These are phyloP conservation scores for Phymatocera aterrima DNA, from an alignment of 2,888 invertebrate species.

Conservation along the genomic window DNA sequence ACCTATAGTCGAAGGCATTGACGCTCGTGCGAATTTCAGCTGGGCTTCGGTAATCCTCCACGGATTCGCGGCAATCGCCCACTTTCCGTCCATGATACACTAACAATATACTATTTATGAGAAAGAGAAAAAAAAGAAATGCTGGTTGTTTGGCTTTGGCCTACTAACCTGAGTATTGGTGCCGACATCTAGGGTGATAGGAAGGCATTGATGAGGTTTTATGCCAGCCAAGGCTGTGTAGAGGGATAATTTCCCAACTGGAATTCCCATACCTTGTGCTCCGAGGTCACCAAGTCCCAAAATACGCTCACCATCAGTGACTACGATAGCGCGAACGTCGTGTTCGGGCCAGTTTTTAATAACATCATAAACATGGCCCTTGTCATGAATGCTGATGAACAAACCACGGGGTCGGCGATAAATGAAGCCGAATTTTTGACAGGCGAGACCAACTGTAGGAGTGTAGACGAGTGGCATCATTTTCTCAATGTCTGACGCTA, in stretches of 20 bases:
- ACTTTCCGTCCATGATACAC: too few relatives aligned
- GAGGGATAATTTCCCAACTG: conserved; percentile 96
- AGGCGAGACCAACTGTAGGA: conserved; percentile 97
- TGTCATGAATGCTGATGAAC: conserved; percentile 97
- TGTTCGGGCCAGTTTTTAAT: conserved; percentile 95
- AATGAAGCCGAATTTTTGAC: conserved; percentile 96
- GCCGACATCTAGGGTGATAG: conserved; percentile 95
- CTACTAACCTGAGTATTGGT: conserved; percentile 85
- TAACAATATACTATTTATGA: too few relatives aligned
- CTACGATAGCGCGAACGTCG: conserved; percentile 92
- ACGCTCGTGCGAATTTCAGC: too few relatives aligned
- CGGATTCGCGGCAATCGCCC: too few relatives aligned
- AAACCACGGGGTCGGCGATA: conserved; percentile 94
- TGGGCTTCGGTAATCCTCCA: too few relatives aligned
- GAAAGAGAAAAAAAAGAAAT: not conserved
- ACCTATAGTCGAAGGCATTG: too few relatives aligned
- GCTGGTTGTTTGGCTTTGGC: not conserved
- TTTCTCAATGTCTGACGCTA: conserved; percentile 90
- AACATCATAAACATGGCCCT: conserved; percentile 95
- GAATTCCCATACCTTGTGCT: conserved; percentile 99
- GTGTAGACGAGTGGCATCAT: conserved; percentile 99
- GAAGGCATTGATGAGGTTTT: conserved; percentile 95
- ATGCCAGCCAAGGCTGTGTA: conserved; percentile 99
- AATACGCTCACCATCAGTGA: conserved; percentile 99
- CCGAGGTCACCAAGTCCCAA: conserved; percentile 98